Evolutionary conservation across 2,888 invertebrate species (phyloP), one percentile per base, ranked within the genome.

Genomic region (Tipula unca): DNA sequence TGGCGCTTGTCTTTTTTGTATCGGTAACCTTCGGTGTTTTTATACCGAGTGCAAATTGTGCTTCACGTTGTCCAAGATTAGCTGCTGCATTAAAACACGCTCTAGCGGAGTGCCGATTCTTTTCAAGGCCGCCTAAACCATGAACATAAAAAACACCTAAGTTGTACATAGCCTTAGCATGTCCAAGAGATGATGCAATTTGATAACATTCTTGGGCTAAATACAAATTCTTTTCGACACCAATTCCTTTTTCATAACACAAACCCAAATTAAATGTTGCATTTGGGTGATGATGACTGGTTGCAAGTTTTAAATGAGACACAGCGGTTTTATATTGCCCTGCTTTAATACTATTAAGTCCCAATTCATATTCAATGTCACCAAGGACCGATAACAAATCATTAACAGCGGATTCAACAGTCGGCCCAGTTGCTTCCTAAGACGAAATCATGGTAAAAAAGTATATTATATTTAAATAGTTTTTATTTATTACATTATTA

Each of bases 261-360:
- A 95, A 88, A 1, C 93, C 95, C 87, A 95, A 90, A 89, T 95
- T 95, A 88, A 93, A 95, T 86, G 93, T 91, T 39, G 94, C 94
- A 87, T 93, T 92, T 85, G 93, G 91, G 89, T 94, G 93, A 87
- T 93, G 92, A 85, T 93, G 91, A 87, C 91, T 91, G 25, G 93
- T 93, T 87, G 94, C 94, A 86, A 92, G 92, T 87, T 89, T 88
- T 87, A 92, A 91, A 88, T 93, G 93, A 84, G 92, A 89, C 86
- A 94, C 89, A 86, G 93, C 93, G 86, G 93, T 91, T 82, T 92
- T 92, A 88, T 92, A 92, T 87, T 92, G 90, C 54, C 93, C 92
- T 88, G 92, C 92, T 88, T 93, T 91, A 88, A 94, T 92, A 20
- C 93, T 93, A 87, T 93, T 92, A 85, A 94, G 89, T 1, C 94